Evolutionary conservation across 2,888 invertebrate species (phyloP).

Genomic region (Digitonthophagus gazella): DNA sequence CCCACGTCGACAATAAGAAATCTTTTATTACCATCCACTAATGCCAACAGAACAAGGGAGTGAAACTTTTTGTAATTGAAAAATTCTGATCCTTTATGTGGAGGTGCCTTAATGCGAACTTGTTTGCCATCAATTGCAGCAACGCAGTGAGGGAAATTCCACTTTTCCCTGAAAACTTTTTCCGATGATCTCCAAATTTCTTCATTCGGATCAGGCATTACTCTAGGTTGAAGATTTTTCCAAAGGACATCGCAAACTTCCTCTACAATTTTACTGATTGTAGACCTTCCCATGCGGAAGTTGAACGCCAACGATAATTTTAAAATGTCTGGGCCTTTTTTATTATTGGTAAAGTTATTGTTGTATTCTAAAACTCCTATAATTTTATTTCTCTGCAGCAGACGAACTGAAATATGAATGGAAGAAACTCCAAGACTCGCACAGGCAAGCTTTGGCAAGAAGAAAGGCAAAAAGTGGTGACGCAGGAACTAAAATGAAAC

Average conservation of each 20-base stretch:
- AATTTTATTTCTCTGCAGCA: no score
- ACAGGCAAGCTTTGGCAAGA: no score
- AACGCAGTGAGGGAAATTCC: slow-evolving; percentile 38
- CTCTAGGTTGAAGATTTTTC: slow-evolving; percentile 29
- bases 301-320: background rate
- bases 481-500: no score
- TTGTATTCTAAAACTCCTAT: no score
- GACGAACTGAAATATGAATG: no score
- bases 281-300: background rate
- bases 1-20: slow-evolving; percentile 38
- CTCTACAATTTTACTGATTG: slow-evolving; percentile 29
- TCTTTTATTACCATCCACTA: slow-evolving; percentile 37
- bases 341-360: no score
- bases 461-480: no score
- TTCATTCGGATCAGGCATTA: slow-evolving; percentile 31
- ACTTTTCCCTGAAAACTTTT: slow-evolving; percentile 35
- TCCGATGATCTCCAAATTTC: slow-evolving; percentile 34
- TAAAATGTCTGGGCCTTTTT: no score
- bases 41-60: slow-evolving; percentile 38
- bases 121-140: slow-evolving; percentile 40
- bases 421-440: no score
- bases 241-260: slow-evolving; percentile 31
- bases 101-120: no score
- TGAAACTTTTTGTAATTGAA: slow-evolving; percentile 39
- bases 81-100: slow-evolving; percentile 36